phyloP scores from a whole-genome alignment of 2,888 invertebrate genomes.

The Tipula lateralis region DNA sequence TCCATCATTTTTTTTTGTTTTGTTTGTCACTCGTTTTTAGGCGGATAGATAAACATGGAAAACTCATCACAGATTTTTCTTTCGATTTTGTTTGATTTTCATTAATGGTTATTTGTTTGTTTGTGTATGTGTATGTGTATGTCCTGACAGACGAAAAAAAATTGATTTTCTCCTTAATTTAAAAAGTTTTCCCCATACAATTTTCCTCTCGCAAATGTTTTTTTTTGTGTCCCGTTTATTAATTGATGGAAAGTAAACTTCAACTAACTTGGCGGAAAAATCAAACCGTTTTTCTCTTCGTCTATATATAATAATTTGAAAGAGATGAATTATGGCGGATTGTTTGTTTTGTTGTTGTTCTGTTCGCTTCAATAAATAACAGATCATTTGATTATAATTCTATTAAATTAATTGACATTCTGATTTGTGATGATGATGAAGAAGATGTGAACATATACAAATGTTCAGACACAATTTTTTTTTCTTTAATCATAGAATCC shows the following conservation, averaged over 20 bases:
- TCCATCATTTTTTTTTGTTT: background rate
- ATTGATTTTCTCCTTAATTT: background rate
- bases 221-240: background rate
- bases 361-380: background rate
- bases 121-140: background rate
- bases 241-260: background rate
- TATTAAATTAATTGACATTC: conserved; percentile 5
- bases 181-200: background rate
- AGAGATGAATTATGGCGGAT: background rate
- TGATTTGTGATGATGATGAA: background rate
- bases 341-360: background rate
- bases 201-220: background rate
- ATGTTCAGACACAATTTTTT: background rate
- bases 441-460: background rate
- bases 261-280: background rate
- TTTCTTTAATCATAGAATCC: background rate
- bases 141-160: background rate
- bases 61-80: background rate
- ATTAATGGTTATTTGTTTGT: background rate
- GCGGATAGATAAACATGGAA: background rate
- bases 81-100: background rate
- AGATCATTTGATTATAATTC: conserved; percentile 3
- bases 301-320: background rate
- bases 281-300: background rate
- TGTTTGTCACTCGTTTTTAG: background rate